phyloP scores from a whole-genome alignment of 2,797 vertebrate genomes.

The Podarcis siculus region DNA sequence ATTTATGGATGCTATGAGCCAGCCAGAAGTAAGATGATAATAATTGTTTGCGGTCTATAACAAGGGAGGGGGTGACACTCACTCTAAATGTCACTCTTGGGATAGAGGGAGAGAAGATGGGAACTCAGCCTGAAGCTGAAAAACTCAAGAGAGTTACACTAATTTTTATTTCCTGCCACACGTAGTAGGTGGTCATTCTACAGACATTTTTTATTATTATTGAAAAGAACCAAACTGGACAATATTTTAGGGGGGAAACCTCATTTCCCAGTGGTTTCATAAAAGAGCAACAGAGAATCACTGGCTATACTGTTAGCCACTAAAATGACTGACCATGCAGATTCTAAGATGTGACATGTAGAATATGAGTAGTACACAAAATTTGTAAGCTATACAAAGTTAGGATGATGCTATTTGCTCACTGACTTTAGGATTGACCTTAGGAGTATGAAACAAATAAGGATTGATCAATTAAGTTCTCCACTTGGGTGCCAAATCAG shows the following conservation, averaged over 20 bases:
- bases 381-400: background rate
- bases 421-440: background rate
- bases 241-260: background rate
- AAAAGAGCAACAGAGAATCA: background rate
- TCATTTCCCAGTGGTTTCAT: background rate
- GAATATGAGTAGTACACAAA: constrained; percentile 10
- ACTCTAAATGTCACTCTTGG: background rate
- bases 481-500: background rate
- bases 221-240: background rate
- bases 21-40: background rate
- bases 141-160: background rate
- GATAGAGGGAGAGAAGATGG: background rate
- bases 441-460: constrained; percentile 5
- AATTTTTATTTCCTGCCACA: background rate
- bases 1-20: background rate
- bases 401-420: background rate
- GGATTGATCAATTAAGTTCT: constrained; percentile 2
- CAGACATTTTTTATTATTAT: background rate
- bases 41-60: background rate
- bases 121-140: background rate
- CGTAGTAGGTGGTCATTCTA: background rate
- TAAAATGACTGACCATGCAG: background rate
- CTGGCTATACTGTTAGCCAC: background rate
- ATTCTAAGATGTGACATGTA: constrained; percentile 23
- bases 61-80: background rate